These are phyloP conservation scores for Cyclina sinensis DNA, from an alignment of 1,140 invertebrate species.

Conservation along the genomic window DNA sequence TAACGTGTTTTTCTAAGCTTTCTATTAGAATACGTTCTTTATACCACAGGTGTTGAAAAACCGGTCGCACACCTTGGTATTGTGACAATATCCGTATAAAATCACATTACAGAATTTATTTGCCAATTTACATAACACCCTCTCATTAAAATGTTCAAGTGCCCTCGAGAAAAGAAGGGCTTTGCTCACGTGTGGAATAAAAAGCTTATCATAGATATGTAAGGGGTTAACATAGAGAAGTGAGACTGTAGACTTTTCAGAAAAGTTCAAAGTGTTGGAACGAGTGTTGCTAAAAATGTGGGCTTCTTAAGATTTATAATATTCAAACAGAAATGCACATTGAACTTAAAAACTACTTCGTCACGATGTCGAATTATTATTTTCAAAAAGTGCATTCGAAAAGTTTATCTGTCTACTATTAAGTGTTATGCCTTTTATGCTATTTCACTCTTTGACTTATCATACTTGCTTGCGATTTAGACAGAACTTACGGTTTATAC, in stretches of 20 bases:
- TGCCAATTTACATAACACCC: constrained; percentile 55
- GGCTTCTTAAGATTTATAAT: too few relatives aligned
- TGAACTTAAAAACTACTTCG: too few relatives aligned
- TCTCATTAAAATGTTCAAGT: constrained; percentile 49
- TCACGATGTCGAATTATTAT: too few relatives aligned
- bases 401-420: too few relatives aligned
- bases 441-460: too few relatives aligned
- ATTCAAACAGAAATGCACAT: too few relatives aligned
- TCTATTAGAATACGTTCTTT: not conserved
- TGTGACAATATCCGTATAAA: constrained; percentile 46
- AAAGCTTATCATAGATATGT: not conserved
- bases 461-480: too few relatives aligned
- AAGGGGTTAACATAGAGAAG: not conserved
- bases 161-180: not conserved
- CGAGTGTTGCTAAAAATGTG: not conserved
- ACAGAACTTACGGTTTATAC: too few relatives aligned
- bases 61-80: not conserved
- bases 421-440: too few relatives aligned
- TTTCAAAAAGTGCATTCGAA: too few relatives aligned
- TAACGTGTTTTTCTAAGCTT: constrained; percentile 39
- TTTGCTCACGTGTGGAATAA: constrained; percentile 40
- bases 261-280: not conserved
- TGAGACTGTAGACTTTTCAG: not conserved
- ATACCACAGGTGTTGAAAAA: constrained; percentile 8
- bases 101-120: constrained; percentile 52